Conservation (phyloP, 2,113 vertebrate species). For the Suricata suricatta region DNA sequence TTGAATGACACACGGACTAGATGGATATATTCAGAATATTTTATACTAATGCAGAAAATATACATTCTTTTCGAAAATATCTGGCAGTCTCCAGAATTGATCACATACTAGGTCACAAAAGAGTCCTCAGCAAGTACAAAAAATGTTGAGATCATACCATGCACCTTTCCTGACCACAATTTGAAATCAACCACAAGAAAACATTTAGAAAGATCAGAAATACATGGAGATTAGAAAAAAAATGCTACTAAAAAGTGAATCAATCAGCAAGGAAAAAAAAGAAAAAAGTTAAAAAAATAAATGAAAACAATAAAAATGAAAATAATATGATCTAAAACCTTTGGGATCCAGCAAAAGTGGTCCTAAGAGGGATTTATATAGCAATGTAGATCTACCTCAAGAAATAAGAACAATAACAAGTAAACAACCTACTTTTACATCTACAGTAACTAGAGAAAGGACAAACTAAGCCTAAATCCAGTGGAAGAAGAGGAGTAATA, state of each 20-base stretch:
- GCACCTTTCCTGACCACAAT: not conserved
- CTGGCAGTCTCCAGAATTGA: not conserved
- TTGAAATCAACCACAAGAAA: not conserved
- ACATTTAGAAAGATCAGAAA: not conserved
- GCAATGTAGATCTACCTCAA: not conserved
- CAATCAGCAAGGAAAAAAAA: not conserved
- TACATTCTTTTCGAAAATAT: not conserved
- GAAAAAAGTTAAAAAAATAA: not conserved
- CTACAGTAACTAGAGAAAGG: not conserved
- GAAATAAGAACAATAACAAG: not conserved
- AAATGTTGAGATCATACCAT: not conserved
- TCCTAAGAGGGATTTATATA: not conserved
- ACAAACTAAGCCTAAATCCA: not conserved
- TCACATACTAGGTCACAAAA: not conserved
- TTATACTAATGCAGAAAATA: not conserved
- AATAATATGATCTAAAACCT: not conserved
- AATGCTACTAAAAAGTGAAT: not conserved
- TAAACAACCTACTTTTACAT: not conserved
- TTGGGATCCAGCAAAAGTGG: not conserved
- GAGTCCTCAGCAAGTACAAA: not conserved
- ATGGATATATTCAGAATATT: not conserved
- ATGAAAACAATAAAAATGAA: not conserved
- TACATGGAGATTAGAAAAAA: not conserved
- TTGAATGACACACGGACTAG: not conserved
- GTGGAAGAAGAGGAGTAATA: not conserved